Evolutionary conservation across 2,113 vertebrate genomes (phyloP).

Genomic region (Pelmatolapia mariae): DNA sequence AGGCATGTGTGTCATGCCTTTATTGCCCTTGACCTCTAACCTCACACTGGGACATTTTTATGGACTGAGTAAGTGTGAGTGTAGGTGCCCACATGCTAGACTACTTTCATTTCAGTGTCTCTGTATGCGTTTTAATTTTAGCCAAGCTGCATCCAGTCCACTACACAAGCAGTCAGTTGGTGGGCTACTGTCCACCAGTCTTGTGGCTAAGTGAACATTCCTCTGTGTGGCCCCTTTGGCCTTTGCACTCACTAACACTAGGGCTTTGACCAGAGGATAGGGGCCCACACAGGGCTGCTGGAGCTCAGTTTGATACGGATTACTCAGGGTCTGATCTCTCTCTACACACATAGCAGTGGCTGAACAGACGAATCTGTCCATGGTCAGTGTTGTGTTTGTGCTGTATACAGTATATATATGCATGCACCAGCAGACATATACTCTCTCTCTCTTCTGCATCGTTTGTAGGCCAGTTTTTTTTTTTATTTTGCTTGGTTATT

Average conservation of each 20-base stretch:
- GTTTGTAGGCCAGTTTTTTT: neutral
- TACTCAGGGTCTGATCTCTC: neutral
- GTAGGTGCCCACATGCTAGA: neutral
- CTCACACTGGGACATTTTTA: neutral
- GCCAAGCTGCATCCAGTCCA: neutral
- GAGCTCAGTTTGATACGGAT: neutral
- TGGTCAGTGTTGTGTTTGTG: neutral
- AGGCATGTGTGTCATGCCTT: neutral
- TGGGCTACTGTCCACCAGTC: neutral
- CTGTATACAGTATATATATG: neutral
- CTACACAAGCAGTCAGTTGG: neutral
- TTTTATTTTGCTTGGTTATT: neutral
- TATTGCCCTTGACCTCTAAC: neutral
- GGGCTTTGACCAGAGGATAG: constrained; percentile 3
- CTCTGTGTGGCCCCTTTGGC: constrained; percentile 15
- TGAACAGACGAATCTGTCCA: neutral
- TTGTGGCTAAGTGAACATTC: constrained; percentile 48
- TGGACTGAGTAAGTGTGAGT: neutral
- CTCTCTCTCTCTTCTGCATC: neutral
- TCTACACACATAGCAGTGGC: neutral
- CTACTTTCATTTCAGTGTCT: neutral
- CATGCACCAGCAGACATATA: neutral
- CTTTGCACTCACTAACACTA: constrained; percentile 47
- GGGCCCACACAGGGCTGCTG: neutral
- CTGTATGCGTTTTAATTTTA: neutral